Conservation (phyloP, 2,797 vertebrate species). For the Holocentrus rufus region DNA sequence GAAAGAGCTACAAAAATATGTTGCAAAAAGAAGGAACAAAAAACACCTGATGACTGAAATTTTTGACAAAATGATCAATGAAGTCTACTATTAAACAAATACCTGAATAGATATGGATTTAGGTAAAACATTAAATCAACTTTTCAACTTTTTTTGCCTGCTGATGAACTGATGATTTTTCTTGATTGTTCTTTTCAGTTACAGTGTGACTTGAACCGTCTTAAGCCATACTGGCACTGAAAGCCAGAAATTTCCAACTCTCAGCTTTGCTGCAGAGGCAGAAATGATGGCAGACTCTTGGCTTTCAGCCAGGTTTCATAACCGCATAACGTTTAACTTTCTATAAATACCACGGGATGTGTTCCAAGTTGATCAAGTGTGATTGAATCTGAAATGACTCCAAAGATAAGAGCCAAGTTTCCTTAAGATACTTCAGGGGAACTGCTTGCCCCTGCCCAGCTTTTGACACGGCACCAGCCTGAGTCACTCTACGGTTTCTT, state of each 20-base stretch:
- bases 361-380: slow-evolving; percentile 82
- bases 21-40: background rate
- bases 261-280: slow-evolving; percentile 80
- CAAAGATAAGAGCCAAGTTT: slow-evolving; percentile 77
- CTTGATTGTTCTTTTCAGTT: background rate
- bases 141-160: background rate
- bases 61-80: background rate
- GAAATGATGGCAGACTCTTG: slow-evolving; percentile 74
- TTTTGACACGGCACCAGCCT: slow-evolving; percentile 57
- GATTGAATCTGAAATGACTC: slow-evolving; percentile 81
- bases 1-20: slow-evolving; percentile 7
- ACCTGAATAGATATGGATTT: background rate
- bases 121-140: background rate
- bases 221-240: slow-evolving; percentile 14
- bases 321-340: slow-evolving; percentile 82
- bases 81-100: background rate
- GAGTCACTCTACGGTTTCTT: slow-evolving; percentile 61
- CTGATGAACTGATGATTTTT: background rate
- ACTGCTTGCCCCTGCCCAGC: slow-evolving; percentile 62
- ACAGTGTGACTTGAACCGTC: slow-evolving; percentile 32
- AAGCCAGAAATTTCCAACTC: slow-evolving; percentile 61
- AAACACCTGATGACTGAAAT: background rate
- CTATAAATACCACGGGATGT: slow-evolving; percentile 80
- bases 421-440: slow-evolving; percentile 74
- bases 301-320: slow-evolving; percentile 72